These are phyloP conservation scores for Montifringilla adamsi DNA, from an alignment of 2,113 vertebrate species.

Conservation along the genomic window DNA sequence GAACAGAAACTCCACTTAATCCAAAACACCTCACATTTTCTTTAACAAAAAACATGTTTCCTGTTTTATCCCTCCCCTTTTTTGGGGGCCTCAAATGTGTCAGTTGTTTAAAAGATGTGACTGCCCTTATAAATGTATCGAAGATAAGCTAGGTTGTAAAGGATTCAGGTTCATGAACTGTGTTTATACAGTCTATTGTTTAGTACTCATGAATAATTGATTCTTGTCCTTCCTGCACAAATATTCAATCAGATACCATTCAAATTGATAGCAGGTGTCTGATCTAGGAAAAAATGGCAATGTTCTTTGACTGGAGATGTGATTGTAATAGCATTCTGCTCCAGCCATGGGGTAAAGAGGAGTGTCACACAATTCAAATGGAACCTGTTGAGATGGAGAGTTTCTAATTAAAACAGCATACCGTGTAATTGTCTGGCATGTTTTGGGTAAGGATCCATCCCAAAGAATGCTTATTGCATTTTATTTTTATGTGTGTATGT, in stretches of 20 bases:
- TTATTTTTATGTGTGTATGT: neutral
- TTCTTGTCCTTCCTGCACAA: conserved; percentile 69
- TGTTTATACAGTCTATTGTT: conserved; percentile 69
- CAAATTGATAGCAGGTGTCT: conserved; percentile 70
- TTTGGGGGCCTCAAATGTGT: conserved; percentile 8
- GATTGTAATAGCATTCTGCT: neutral
- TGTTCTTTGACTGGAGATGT: conserved; percentile 33
- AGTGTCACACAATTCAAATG: neutral
- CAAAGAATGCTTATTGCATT: neutral
- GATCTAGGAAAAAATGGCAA: conserved; percentile 31
- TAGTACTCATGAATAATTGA: conserved; percentile 72
- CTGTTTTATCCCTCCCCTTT: neutral
- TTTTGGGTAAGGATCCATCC: neutral
- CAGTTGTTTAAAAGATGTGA: conserved; percentile 53
- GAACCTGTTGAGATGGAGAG: neutral
- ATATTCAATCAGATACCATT: conserved; percentile 71
- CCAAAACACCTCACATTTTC: conserved; percentile 11
- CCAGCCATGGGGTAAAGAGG: neutral
- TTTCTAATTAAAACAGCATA: conserved; percentile 3
- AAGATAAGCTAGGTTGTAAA: conserved; percentile 63
- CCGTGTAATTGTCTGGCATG: neutral
- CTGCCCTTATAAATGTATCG: conserved; percentile 48
- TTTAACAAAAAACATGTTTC: conserved; percentile 15
- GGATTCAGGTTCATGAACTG: conserved; percentile 68
- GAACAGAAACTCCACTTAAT: neutral